Conservation (phyloP, 2,888 invertebrate genomes). For the Julus scanicus region DNA sequence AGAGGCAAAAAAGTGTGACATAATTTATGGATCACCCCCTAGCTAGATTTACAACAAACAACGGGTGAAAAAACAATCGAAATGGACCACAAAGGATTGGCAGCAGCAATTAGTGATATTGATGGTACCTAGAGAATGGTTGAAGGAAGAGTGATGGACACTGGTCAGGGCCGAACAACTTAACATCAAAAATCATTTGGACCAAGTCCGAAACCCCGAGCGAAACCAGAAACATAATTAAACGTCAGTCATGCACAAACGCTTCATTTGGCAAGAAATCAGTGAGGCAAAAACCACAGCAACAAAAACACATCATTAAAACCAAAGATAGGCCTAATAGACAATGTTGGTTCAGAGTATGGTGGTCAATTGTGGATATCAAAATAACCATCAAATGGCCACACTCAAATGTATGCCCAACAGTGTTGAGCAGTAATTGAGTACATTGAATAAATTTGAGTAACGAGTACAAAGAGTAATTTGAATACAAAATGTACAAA, state of each 20-base stretch:
- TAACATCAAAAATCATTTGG: neutral
- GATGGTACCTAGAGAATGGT: neutral
- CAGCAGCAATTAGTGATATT: neutral
- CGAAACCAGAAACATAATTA: neutral
- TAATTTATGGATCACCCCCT: no score
- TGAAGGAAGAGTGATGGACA: neutral
- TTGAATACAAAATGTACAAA: no score
- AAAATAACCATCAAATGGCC: no score
- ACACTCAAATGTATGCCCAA: no score
- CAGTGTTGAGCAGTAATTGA: no score
- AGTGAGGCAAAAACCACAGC: neutral
- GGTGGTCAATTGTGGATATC: no score
- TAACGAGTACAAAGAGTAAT: no score
- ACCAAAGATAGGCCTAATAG: neutral
- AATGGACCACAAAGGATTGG: neutral
- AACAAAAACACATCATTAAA: neutral
- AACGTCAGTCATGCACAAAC: neutral
- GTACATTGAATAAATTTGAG: no score
- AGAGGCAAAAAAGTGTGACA: no score
- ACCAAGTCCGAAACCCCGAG: neutral
- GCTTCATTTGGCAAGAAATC: neutral
- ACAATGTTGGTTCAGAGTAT: neutral
- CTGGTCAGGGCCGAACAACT: neutral
- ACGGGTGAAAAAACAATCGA: neutral
- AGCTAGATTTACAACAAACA: no score